These are phyloP conservation scores for Homarus americanus DNA, from an alignment of 1,140 invertebrate genomes.

Conservation along the genomic window DNA sequence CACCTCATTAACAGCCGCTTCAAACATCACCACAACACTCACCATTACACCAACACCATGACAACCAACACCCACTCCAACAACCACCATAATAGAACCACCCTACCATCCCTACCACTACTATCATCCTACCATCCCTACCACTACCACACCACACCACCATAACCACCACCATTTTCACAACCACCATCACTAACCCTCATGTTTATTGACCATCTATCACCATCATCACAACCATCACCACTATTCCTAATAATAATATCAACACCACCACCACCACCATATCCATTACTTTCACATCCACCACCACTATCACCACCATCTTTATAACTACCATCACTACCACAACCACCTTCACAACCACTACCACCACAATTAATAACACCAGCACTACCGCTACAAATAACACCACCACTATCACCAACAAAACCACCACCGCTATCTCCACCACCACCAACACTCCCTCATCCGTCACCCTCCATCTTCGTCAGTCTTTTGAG, in stretches of 20 bases:
- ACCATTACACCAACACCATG: too few species aligned
- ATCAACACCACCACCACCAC: background rate
- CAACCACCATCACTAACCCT: too few species aligned
- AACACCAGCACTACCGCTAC: background rate
- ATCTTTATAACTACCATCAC: background rate
- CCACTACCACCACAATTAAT: background rate
- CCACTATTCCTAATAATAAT: background rate
- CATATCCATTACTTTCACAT: background rate
- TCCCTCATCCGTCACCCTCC: slow-evolving; percentile 13
- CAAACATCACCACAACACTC: too few species aligned
- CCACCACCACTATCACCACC: background rate
- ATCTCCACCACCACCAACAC: background rate
- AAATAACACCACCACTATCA: background rate
- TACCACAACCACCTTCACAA: background rate
- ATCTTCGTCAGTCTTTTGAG: slow-evolving; percentile 18
- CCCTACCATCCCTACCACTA: too few species aligned
- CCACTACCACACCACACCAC: background rate
- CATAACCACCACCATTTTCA: too few species aligned
- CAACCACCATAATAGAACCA: too few species aligned
- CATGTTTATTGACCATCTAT: background rate
- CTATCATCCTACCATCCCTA: background rate
- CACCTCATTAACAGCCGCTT: too few species aligned
- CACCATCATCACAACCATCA: background rate
- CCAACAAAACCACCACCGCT: background rate
- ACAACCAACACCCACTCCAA: too few species aligned